Percentiles rank a stretch among this genome's conserved stretches.
Evolutionary conservation across 2,888 invertebrate genomes (phyloP).

Genomic region (Notodonta ziczac): DNA sequence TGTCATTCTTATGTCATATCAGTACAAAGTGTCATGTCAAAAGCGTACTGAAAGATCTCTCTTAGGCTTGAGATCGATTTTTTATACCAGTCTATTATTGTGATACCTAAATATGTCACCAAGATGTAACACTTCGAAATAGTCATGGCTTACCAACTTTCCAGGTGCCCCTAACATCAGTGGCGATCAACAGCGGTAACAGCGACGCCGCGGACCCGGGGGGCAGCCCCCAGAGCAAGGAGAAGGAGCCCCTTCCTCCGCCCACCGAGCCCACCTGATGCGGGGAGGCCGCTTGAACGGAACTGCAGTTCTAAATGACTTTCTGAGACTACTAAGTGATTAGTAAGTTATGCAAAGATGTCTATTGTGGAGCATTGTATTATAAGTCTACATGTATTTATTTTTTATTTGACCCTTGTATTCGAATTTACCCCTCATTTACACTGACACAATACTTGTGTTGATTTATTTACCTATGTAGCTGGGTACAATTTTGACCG

Average conservation of each 20-base stretch:
- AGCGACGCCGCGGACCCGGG: slow-evolving; percentile 58
- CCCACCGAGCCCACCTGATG: slow-evolving; percentile 67
- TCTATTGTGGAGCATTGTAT: not conserved
- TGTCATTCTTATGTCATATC: too few relatives aligned
- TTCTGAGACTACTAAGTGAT: not conserved
- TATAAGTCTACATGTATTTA: not conserved
- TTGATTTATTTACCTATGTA: too few relatives aligned
- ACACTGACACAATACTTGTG: too few relatives aligned
- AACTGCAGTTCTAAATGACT: slow-evolving; percentile 13
- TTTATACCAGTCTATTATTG: too few relatives aligned
- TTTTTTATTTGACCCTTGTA: not conserved
- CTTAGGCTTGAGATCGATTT: too few relatives aligned
- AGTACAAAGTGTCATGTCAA: too few relatives aligned
- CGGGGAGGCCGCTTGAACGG: slow-evolving; percentile 40
- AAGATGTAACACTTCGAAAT: not conserved
- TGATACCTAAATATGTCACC: too few relatives aligned
- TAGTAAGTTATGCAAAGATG: not conserved
- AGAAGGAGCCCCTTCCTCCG: slow-evolving; percentile 49
- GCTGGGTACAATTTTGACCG: too few relatives aligned
- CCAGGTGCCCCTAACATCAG: slow-evolving; percentile 77
- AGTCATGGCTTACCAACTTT: not conserved
- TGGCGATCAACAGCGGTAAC: slow-evolving; percentile 72
- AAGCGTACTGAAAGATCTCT: too few relatives aligned
- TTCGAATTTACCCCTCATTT: too few relatives aligned
- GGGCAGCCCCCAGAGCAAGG: slow-evolving; percentile 63